Evolutionary conservation across 2,113 vertebrate genomes (phyloP), one percentile per base, ranked within the genome.

Genomic region (Ellobius talpinus): DNA sequence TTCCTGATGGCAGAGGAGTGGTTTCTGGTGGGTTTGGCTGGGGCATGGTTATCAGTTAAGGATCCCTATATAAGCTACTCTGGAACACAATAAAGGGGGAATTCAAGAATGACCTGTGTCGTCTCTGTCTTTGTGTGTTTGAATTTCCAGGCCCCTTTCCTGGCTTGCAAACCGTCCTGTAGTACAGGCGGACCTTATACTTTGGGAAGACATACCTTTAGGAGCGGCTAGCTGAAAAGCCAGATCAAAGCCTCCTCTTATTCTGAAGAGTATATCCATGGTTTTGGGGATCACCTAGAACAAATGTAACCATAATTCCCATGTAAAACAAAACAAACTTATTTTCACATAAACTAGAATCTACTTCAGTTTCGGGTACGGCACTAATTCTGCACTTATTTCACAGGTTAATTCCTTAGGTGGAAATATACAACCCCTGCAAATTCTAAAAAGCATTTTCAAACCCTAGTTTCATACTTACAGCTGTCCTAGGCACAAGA

Each of bases 161-260:
- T 0, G 19, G 19, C 58, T 58, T 5, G 6, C 17, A 21, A 58
- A 58, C 58, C 19, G 6, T 58, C 58, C 58, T 0, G 6, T 4
- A 21, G 58, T 58, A 6, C 58, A 21, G 58, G 58, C 19, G 6
- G 19, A 58, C 55, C 55, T 58, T 58, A 58, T 17, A 58, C 6
- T 21, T 52, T 19, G 91, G 61, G 87, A 0, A 97, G 63, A 98
- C 98, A 29, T 97, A 99, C 99, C 99, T 95, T 99, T 97, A 39
- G 98, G 97, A 89, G 98, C 93, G 73, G 98, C 98, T 65, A 99
- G 97, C 82, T 98, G 98, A 98, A 99, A 99, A 45, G 98, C 98
- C 86, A 99, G 98, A 97, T 99, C 98, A 94, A 99, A 98, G 87
- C 98, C 98, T 72, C 99, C 99, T 98, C 98, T 98, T 85, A 99